A percentile compares a stretch with the other conserved stretches of the same genome.
These are phyloP conservation scores for Halictus quadricinctus DNA, from an alignment of 2,888 invertebrate species.

Conservation along the genomic window DNA sequence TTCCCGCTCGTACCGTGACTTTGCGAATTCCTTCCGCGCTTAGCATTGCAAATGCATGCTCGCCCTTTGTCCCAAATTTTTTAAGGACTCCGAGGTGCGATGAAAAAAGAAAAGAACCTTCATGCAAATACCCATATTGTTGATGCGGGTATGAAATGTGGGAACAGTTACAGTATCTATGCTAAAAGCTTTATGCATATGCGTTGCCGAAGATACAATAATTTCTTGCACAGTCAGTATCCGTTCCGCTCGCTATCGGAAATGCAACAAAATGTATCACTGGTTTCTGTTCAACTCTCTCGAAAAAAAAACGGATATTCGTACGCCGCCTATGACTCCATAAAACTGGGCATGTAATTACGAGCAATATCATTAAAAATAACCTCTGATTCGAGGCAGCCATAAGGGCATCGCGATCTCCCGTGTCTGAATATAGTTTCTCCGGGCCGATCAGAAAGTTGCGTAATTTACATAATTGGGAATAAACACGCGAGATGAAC, in stretches of 20 bases:
- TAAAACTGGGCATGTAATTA: constrained; percentile 56
- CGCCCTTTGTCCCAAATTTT: neutral
- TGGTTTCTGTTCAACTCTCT: neutral
- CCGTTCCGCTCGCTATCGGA: constrained; percentile 10
- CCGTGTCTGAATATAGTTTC: constrained; percentile 56
- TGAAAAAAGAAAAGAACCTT: neutral
- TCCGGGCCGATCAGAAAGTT: constrained; percentile 58
- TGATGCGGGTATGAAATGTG: constrained; percentile 46
- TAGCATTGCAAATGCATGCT: neutral
- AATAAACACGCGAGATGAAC: constrained; percentile 67
- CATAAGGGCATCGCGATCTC: constrained; percentile 50
- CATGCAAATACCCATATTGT: constrained; percentile 45
- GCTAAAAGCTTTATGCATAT: constrained; percentile 45
- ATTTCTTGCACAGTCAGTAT: constrained; percentile 48
- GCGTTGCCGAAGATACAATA: constrained; percentile 34
- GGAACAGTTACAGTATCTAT: constrained; percentile 47
- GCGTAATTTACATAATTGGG: constrained; percentile 66
- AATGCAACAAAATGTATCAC: constrained; percentile 3
- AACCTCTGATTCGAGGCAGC: constrained; percentile 57
- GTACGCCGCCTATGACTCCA: constrained; percentile 4
- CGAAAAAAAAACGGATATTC: neutral
- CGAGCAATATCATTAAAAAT: constrained; percentile 59
- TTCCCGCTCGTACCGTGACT: neutral
- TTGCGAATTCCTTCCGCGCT: neutral
- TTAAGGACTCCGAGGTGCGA: neutral